Evolutionary conservation across 2,113 vertebrate genomes (phyloP).

Genomic region (Grus americana): DNA sequence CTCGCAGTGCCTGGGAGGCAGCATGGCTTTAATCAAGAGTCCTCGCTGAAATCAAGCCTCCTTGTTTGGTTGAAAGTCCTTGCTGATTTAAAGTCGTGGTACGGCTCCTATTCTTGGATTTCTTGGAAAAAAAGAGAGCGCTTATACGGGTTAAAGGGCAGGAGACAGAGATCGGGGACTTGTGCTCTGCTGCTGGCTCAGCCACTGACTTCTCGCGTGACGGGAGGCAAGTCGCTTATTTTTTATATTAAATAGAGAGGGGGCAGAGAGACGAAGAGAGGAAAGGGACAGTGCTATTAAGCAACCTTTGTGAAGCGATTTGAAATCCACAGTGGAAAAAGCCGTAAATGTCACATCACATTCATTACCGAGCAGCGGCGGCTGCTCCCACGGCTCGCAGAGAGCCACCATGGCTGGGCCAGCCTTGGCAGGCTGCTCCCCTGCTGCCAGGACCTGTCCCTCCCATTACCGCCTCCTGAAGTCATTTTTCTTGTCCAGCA

Average conservation of each 20-base stretch:
- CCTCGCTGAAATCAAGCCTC: background rate
- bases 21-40: background rate
- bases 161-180: background rate
- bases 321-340: constrained; percentile 42
- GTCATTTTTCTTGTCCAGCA: background rate
- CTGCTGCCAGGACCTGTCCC: background rate
- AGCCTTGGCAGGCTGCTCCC: background rate
- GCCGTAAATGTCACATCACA: constrained; percentile 36
- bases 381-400: background rate
- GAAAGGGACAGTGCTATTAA: constrained; percentile 24
- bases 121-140: constrained; percentile 11
- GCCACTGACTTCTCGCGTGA: background rate
- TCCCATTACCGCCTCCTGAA: background rate
- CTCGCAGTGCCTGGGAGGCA: background rate
- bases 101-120: background rate
- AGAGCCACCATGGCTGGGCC: background rate
- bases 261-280: background rate
- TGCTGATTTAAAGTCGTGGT: background rate
- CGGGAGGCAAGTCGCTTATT: background rate
- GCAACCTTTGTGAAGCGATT: constrained; percentile 37
- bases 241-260: background rate
- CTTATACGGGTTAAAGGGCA: background rate
- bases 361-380: background rate
- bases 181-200: background rate
- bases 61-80: background rate